phyloP scores from a whole-genome alignment of 2,888 invertebrate species.

The Clusia tigrina region DNA sequence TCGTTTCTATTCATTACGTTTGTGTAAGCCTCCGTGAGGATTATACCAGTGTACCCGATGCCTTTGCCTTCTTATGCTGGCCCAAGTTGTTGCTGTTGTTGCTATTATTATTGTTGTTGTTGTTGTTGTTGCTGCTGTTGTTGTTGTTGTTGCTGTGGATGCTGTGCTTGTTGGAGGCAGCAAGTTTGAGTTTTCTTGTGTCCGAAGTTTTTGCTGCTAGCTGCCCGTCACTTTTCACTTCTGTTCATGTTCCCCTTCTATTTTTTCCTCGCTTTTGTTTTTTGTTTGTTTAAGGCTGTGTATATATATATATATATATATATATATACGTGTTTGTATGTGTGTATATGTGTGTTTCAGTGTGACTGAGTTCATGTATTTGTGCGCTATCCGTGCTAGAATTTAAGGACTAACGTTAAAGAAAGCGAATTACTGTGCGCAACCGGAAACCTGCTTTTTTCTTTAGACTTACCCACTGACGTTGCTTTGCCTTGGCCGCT shows the following conservation, averaged over 20 bases:
- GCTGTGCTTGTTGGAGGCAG: background rate
- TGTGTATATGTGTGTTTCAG: too few species aligned
- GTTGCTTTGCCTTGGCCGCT: background rate
- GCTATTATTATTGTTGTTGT: slow-evolving; percentile 28
- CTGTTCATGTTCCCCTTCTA: slow-evolving; percentile 9
- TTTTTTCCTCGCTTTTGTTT: slow-evolving; percentile 19
- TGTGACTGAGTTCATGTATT: too few species aligned
- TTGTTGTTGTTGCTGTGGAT: background rate
- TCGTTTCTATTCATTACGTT: slow-evolving; percentile 25
- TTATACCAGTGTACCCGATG: slow-evolving; percentile 16
- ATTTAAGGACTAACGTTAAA: slow-evolving; percentile 26
- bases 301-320: too few species aligned
- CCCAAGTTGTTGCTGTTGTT: background rate
- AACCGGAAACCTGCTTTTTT: slow-evolving; percentile 52
- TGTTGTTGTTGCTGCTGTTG: slow-evolving; percentile 32
- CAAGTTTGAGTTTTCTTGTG: slow-evolving; percentile 46
- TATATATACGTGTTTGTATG: too few species aligned
- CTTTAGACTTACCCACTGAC: background rate
- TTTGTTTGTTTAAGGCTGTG: too few species aligned
- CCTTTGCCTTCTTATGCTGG: background rate
- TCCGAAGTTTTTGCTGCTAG: background rate
- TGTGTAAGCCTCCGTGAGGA: slow-evolving; percentile 25
- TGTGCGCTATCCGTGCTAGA: slow-evolving; percentile 31
- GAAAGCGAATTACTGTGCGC: slow-evolving; percentile 36
- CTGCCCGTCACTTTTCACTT: background rate